These are phyloP conservation scores for Acipenser oxyrinchus DNA, from an alignment of 2,797 vertebrate species.

Conservation along the genomic window DNA sequence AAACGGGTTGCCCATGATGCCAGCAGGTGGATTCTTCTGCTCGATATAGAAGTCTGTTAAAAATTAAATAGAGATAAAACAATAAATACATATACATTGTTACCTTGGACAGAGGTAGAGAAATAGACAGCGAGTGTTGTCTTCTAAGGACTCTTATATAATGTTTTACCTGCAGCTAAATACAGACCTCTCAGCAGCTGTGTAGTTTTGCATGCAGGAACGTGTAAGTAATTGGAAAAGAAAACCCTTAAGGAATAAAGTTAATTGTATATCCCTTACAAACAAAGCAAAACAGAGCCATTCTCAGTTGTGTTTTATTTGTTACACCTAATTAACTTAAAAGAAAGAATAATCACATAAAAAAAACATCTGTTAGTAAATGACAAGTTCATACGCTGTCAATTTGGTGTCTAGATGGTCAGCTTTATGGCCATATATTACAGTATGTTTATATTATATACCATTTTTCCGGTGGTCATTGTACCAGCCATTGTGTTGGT, in stretches of 20 bases:
- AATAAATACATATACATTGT: background rate
- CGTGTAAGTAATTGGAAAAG: slow-evolving; percentile 26
- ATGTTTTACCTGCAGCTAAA: slow-evolving; percentile 27
- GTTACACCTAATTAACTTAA: slow-evolving; percentile 4
- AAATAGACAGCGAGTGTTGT: background rate
- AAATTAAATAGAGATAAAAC: background rate
- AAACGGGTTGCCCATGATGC: slow-evolving; percentile 27
- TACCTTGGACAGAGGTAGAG: background rate
- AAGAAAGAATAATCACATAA: background rate
- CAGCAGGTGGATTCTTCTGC: slow-evolving; percentile 19
- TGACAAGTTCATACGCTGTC: too few relatives aligned
- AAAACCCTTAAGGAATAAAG: slow-evolving; percentile 28
- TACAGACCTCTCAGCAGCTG: slow-evolving; percentile 10
- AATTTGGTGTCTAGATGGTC: too few relatives aligned
- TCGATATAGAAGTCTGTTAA: background rate
- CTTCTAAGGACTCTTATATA: slow-evolving; percentile 23
- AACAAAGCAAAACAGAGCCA: background rate
- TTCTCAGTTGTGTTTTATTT: slow-evolving; percentile 11
- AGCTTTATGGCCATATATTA: too few relatives aligned
- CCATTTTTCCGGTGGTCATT: too few relatives aligned
- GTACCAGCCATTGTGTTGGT: too few relatives aligned
- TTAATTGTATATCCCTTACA: background rate
- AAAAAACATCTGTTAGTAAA: too few relatives aligned
- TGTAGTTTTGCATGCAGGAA: slow-evolving; percentile 19
- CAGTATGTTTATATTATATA: too few relatives aligned